Base-by-base conservation (phyloP, 2,888 invertebrate genomes). In the Pecten maximus region DNA sequence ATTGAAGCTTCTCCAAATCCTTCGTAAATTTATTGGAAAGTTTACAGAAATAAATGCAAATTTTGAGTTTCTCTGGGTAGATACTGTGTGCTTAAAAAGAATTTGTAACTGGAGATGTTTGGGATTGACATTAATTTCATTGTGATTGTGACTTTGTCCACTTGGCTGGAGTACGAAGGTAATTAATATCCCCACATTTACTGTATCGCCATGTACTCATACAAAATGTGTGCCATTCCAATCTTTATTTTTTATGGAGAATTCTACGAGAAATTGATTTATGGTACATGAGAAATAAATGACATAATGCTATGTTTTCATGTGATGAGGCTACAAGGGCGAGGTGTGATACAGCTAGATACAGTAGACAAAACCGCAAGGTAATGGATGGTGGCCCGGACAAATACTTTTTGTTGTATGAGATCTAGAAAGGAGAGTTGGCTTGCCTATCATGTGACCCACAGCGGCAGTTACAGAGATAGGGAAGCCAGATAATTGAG, bases 401-500 rank as follows among this genome's bases (percentile, higher is more conserved):
- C 74, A 74, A 28, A 74, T 23, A 35, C 74, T 74, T 74, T 74
- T 74, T 74, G 74, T 74, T 74, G 74, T 74, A 35, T 10, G 60
- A 74, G 28, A 74, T 74, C 28, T 35, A 74, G 74, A 35, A 12
- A 74, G 74, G 35, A 74, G 74, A 74, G 35, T 74, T 74, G 35
- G 35, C 74, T 74, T 74, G 74, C 35, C 74, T 74, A 74, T 74
- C 74, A 35, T 74, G 35, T 74, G 74, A 74, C 74, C 74, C 74
- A 74, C 74, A 74, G 74, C 74, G 35, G 74, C 28, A 35, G 74
- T 74, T 35, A 74, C 35, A 74, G 28, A 74, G 74, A 74, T 28
- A 74, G 74, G 74, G 15, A 74, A 74, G 74, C 74, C 74, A 28
- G 74, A 74, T 74, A 74, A 74, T 74, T 74, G 74, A 74, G 74